These are phyloP conservation scores for Procavia capensis DNA, from an alignment of 2,113 vertebrate genomes.

Conservation along the genomic window DNA sequence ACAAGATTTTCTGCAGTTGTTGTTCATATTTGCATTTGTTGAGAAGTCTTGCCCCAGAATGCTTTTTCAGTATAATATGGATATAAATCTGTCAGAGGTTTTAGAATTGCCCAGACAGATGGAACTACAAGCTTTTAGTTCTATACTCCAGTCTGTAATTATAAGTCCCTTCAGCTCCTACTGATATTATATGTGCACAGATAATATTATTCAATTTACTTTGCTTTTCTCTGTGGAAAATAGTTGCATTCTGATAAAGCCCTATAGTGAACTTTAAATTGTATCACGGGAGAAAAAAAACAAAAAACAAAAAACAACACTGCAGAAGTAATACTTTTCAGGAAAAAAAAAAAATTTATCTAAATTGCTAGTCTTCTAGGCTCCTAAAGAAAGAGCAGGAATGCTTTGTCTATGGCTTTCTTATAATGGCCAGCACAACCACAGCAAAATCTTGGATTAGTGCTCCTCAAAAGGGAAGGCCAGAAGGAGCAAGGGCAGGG, in stretches of 20 bases:
- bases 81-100: not conserved
- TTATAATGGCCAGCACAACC: not conserved
- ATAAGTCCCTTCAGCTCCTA: conserved; percentile 5
- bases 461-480: not conserved
- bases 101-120: not conserved
- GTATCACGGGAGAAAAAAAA: too few relatives aligned
- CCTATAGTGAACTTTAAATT: not conserved
- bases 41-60: not conserved
- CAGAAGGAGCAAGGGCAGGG: not conserved
- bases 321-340: not conserved
- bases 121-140: not conserved
- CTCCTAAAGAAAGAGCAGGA: not conserved
- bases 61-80: not conserved
- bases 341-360: not conserved
- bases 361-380: not conserved
- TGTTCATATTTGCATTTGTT: not conserved
- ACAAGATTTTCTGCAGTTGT: not conserved
- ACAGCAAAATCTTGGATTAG: not conserved
- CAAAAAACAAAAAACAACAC: too few relatives aligned
- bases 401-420: not conserved
- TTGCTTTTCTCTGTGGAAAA: not conserved
- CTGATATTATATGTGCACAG: not conserved
- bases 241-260: not conserved
- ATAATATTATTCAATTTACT: not conserved
- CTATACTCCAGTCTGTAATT: not conserved